A percentile compares a stretch with the other conserved stretches of the same genome.
phyloP scores from a whole-genome alignment of 2,888 invertebrate genomes.

The Cenopis cana region DNA sequence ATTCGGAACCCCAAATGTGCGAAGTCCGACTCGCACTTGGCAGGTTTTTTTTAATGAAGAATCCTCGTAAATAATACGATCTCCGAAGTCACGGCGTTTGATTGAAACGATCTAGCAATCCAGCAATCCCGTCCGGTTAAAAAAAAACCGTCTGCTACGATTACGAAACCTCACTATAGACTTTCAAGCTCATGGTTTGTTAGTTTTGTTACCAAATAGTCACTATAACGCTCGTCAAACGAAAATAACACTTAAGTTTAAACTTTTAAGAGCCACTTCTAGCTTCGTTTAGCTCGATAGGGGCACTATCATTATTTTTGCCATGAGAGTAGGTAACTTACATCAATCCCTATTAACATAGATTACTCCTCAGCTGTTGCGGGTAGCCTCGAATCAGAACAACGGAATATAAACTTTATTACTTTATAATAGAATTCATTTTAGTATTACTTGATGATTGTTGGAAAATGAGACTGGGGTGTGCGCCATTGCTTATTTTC shows the following conservation, averaged over 20 bases:
- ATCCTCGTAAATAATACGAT: too few species aligned
- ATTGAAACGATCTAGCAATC: too few species aligned
- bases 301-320: background rate
- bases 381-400: background rate
- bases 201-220: background rate
- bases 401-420: background rate
- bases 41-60: too few species aligned
- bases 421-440: background rate
- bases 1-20: too few species aligned
- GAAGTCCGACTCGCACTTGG: too few species aligned
- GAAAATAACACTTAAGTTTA: background rate
- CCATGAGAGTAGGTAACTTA: background rate
- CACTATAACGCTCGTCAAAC: background rate
- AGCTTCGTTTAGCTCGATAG: background rate
- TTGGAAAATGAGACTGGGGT: background rate
- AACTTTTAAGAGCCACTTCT: background rate
- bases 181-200: background rate
- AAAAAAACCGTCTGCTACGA: background rate
- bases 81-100: too few species aligned
- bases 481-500: background rate
- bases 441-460: background rate
- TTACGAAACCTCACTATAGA: background rate
- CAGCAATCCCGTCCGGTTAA: background rate
- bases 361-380: background rate
- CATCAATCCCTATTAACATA: conserved; percentile 2